Base-by-base conservation (phyloP, 2,113 vertebrate genomes). In the Alexandromys fortis region DNA sequence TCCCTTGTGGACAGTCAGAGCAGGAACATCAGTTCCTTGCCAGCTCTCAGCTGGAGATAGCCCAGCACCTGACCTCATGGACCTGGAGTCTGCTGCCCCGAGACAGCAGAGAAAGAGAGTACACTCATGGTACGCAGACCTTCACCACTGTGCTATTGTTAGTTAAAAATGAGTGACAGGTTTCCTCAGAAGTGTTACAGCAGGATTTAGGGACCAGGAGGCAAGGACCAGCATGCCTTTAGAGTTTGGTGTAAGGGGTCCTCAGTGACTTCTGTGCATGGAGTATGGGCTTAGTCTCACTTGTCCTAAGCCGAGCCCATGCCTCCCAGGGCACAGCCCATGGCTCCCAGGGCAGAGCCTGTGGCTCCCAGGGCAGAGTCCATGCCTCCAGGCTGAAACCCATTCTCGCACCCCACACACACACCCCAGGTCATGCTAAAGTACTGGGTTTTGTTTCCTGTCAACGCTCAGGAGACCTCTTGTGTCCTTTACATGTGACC, bases 61-160 rank as follows among this genome's bases (percentile, higher is more conserved):
- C 38, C 38, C 45, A 55, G 75, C 30, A 21, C 49, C 61, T 11
- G 6, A 30, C 3, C 8, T 68, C 42, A 22, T 22, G 63, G 83
- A 47, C 63, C 30, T 67, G 17, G 17, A 86, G 28, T 35, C 19
- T 33, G 24, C 21, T 89, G 42, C 2, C 5, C 47, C 8, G 38
- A 82, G 68, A n/a, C 22, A 42, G 13, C 8, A 4, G 33, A 45
- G 17, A 38, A 19, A 38, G 11, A 28, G 1, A 30, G 21, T 10
- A 24, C 35, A n/a, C 28, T 24, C 19, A 1, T 6, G 17, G 38
- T 17, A 42, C 22, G 0, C 38, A 47, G 19, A 61, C 14, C 12
- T 5, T 30, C 8, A 0, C 0, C 2, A 0, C 38, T 35, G 16
- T 33, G 26, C 78, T 42, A 0, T 33, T 2, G 5, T 21, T 1